Base-by-base conservation (phyloP, 2,888 invertebrate species). In the Mesoligia furuncula region DNA sequence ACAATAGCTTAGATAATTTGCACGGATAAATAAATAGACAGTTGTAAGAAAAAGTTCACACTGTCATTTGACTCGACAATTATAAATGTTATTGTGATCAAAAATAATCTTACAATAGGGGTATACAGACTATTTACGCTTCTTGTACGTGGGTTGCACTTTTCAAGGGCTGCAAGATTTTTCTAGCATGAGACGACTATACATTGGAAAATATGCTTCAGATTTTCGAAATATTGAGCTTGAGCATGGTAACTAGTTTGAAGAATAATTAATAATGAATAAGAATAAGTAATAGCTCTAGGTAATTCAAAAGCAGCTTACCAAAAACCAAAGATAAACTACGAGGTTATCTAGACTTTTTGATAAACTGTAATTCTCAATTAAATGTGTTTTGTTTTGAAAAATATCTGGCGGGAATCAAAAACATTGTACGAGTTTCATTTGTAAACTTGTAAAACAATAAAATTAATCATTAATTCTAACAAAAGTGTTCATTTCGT, bases 21-120 rank as follows among this genome's bases (percentile, higher is more conserved):
- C 64, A 57, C 2, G 13, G 8, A 73, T 67, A 71, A 65, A 69
- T 79, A 73, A 66, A 64, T 27, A 36, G 69, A 36, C 27, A 79
- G 27, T 67, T 67, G 24, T 65, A 42, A 73, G 39, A 51, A 76
- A 76, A 75, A 71, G 39, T 42, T 76, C 39, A 72, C 66, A 72
- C 51, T 70, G 69, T 75, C 13, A 51, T 68, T 67, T 70, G 69
- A 36, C 20, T 65, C 51, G 11, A 36, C n/a, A 61, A 65, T 75
- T 80, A 42, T 39, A 1, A 31, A 27, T 80, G n/a, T 72, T 64
- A 71, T 57, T 67, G 48, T 54, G 17, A n/a, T 45, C 2, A 64
- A 36, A 68, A 51, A 31, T 64, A 68, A 64, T 80, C 5, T 36
- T n/a, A 68, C 8, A 72, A 59, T 59, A 51, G 45, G n/a, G n/a